phyloP scores from a whole-genome alignment of 2,797 vertebrate genomes.

The Sebastes wilsoni region DNA sequence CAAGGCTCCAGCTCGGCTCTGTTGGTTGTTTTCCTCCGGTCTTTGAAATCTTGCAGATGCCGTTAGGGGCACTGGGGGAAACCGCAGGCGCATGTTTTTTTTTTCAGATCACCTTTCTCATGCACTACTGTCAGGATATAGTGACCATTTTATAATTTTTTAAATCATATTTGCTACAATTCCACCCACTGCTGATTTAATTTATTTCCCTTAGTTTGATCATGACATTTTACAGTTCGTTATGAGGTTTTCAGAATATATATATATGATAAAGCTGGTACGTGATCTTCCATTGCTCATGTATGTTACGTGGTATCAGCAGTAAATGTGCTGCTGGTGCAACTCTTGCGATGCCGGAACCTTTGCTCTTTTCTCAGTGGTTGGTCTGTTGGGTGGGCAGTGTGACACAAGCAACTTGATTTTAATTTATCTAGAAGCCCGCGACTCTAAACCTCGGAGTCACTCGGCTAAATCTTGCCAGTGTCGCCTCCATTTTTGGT shows the following conservation, averaged over 20 bases:
- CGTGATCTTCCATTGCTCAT: not conserved
- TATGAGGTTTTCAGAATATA: not conserved
- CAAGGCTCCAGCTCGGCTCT: too few relatives aligned
- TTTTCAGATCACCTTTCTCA: too few relatives aligned
- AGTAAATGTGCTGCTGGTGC: not conserved
- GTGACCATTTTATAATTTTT: too few relatives aligned
- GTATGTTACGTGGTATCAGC: not conserved
- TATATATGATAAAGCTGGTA: not conserved
- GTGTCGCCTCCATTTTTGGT: slow-evolving; percentile 6
- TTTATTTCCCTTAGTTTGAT: not conserved
- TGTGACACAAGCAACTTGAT: slow-evolving; percentile 2
- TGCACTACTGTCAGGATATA: too few relatives aligned
- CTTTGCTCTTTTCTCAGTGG: not conserved
- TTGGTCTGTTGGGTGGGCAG: not conserved
- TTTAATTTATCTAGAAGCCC: slow-evolving; percentile 20
- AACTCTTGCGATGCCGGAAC: not conserved
- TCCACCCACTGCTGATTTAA: not conserved
- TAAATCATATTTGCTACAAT: too few relatives aligned
- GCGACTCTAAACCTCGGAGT: not conserved
- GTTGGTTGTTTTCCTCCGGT: too few relatives aligned
- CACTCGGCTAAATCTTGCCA: slow-evolving; percentile 5
- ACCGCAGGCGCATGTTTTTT: too few relatives aligned
- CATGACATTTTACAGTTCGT: not conserved
- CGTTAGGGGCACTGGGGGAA: too few relatives aligned
- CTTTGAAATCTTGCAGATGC: too few relatives aligned